A percentile compares a stretch with the other conserved stretches of the same genome.
Evolutionary conservation across 30 jellyfish, hydroid and myxozoan species (phyloP).

Genomic region (Catostylus mosaicus): DNA sequence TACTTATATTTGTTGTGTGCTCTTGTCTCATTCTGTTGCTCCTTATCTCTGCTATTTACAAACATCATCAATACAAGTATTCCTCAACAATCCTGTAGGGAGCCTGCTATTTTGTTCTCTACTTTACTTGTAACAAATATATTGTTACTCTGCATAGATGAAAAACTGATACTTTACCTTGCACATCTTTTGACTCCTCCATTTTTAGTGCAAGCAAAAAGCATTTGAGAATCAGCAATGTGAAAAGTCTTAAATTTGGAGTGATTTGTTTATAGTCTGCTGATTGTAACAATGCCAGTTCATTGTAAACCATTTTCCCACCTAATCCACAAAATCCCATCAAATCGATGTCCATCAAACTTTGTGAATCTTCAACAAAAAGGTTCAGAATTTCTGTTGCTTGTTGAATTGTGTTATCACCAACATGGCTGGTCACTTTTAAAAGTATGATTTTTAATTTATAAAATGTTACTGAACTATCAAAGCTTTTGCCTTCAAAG

Average conservation of each 20-base stretch:
- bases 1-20: too few relatives aligned
- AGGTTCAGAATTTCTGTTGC: neutral
- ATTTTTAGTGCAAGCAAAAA: too few relatives aligned
- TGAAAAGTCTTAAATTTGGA: conserved; percentile 1
- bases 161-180: too few relatives aligned
- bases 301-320: conserved; percentile 1
- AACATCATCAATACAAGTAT: too few relatives aligned
- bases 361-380: neutral
- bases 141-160: too few relatives aligned
- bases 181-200: too few relatives aligned
- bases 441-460: neutral
- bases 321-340: conserved; percentile 28
- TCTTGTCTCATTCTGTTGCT: too few relatives aligned
- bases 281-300: neutral
- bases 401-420: neutral
- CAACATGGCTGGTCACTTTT: neutral
- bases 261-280: neutral
- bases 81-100: too few relatives aligned
- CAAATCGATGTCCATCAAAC: neutral
- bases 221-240: conserved; percentile 12
- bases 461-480: neutral
- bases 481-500: neutral
- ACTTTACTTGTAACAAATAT: too few relatives aligned
- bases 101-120: too few relatives aligned
- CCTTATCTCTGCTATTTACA: too few relatives aligned